Conservation (phyloP, 2,113 vertebrate species). For the cattle (Bos taurus) region ARS-UCD2.0 NC_037357.1:122898501-122899000, state of each 20-base stretch:
- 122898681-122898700: conserved; percentile 11
- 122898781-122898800: background rate
- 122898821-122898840: background rate
- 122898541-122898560: background rate
- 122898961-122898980: background rate
- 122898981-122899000: background rate
- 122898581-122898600: background rate
- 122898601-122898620: background rate
- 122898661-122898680: background rate
- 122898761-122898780: background rate
- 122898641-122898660: conserved; percentile 5
- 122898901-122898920: background rate
- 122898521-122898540: background rate
- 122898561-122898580: background rate
- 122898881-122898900: background rate
- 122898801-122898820: background rate
- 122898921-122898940: background rate
- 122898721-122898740: background rate
- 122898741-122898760: background rate
- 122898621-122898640: background rate
- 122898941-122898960: background rate
- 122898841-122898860: background rate
- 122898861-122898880: background rate
- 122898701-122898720: background rate
- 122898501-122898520: background rate